Conservation (phyloP, 2,797 vertebrate species). For the Sebastes melanostomus region DNA sequence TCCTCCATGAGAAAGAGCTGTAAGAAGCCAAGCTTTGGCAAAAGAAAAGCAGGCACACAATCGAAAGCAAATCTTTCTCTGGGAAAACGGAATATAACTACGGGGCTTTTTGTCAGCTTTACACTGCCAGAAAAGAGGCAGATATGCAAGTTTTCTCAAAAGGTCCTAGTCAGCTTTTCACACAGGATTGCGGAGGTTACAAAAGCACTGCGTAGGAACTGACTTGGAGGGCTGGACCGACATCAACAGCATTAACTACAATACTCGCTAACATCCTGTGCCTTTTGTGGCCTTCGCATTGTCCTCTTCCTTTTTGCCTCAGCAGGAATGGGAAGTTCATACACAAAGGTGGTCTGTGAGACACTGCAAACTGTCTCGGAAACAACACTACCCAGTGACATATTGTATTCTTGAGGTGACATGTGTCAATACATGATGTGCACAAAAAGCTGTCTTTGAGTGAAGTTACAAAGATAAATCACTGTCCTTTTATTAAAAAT, state of each 20-base stretch:
- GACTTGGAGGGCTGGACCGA: constrained; percentile 48
- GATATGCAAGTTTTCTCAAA: constrained; percentile 68
- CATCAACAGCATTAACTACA: constrained; percentile 49
- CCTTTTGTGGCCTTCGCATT: constrained; percentile 60
- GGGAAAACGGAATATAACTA: constrained; percentile 66
- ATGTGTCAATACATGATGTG: neutral
- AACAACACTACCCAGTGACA: constrained; percentile 1
- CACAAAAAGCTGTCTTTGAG: neutral
- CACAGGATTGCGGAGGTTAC: constrained; percentile 64
- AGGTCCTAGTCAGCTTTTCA: constrained; percentile 73
- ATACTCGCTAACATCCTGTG: constrained; percentile 63
- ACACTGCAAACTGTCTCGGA: constrained; percentile 1
- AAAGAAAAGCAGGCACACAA: constrained; percentile 56
- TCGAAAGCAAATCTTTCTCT: constrained; percentile 62
- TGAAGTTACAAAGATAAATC: neutral
- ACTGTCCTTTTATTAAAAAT: neutral
- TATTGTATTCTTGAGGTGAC: constrained; percentile 7
- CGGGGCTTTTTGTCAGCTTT: constrained; percentile 65
- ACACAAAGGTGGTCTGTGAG: constrained; percentile 39
- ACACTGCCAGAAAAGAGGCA: constrained; percentile 51
- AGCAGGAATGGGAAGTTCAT: constrained; percentile 60
- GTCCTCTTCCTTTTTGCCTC: constrained; percentile 46
- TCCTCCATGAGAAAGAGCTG: constrained; percentile 57
- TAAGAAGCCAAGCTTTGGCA: constrained; percentile 45
- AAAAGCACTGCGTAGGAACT: constrained; percentile 64